Conservation (phyloP, 1,140 invertebrate species). For the Bombus huntii region DNA sequence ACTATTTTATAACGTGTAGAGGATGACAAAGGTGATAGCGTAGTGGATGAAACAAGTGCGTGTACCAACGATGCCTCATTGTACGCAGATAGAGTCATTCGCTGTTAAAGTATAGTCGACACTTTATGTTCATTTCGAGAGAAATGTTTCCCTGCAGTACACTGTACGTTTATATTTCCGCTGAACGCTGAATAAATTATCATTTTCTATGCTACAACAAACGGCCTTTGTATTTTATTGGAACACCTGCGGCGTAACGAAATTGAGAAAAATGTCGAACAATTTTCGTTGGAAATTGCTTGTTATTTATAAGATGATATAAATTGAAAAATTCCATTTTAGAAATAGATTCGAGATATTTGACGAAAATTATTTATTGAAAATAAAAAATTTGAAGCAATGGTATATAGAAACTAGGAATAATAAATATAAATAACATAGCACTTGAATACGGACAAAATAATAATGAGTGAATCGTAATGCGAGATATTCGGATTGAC, state of each 20-base stretch:
- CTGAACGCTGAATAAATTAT: no score
- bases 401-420: no score
- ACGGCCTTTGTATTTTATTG: neutral
- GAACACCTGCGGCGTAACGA: neutral
- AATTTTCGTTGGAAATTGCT: neutral
- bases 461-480: no score
- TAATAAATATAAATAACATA: no score
- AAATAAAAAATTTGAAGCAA: no score
- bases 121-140: constrained; percentile 41
- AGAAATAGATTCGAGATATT: no score
- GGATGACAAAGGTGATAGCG: neutral
- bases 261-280: neutral
- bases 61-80: neutral
- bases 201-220: constrained; percentile 78
- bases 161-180: constrained; percentile 76
- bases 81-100: constrained; percentile 9
- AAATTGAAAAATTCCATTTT: no score
- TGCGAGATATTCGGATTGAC: no score
- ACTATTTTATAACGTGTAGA: neutral
- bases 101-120: constrained; percentile 6
- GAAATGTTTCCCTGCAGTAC: constrained; percentile 56
- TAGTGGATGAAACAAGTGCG: neutral
- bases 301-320: no score
- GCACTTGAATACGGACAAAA: no score
- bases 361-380: no score